Percentiles rank a stretch among this genome's conserved stretches.
These are phyloP conservation scores for Drosophila antonietae DNA, from an alignment of 2,888 invertebrate genomes.

Conservation along the genomic window DNA sequence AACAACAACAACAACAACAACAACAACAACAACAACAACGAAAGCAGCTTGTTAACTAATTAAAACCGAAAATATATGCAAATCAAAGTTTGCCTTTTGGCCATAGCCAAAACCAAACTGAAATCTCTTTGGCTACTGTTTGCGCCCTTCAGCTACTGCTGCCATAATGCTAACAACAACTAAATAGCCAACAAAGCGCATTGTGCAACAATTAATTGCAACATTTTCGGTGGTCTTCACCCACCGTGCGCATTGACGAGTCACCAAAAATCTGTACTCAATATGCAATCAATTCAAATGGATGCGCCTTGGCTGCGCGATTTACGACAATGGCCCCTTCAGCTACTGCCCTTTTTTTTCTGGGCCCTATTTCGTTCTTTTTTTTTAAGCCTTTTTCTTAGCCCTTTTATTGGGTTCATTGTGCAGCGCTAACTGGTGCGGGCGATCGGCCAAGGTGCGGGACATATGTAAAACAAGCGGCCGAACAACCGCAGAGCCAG, in stretches of 20 bases:
- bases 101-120: no score
- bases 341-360: conserved; percentile 14
- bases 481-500: conserved; percentile 69
- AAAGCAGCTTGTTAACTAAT: conserved; percentile 84
- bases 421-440: conserved; percentile 41
- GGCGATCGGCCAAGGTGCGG: conserved; percentile 79
- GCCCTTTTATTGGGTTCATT: conserved; percentile 80
- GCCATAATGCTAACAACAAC: conserved; percentile 60
- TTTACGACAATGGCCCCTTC: conserved; percentile 67
- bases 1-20: conserved; percentile 61
- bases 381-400: conserved; percentile 8
- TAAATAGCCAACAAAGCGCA: conserved; percentile 76
- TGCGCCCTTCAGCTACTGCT: conserved; percentile 21
- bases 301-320: conserved; percentile 65
- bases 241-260: conserved; percentile 21
- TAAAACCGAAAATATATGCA: conserved; percentile 84
- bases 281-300: conserved; percentile 76
- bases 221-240: conserved; percentile 81
- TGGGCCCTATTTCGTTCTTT: not conserved
- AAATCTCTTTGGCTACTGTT: conserved; percentile 38
- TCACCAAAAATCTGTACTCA: conserved; percentile 20
- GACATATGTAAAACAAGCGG: conserved; percentile 84
- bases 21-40: conserved; percentile 61
- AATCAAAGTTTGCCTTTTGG: conserved; percentile 73
- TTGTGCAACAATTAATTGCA: conserved; percentile 82